Evolutionary conservation across 2,113 vertebrate genomes (phyloP).

Genomic region (Orientallactaga bullata): DNA sequence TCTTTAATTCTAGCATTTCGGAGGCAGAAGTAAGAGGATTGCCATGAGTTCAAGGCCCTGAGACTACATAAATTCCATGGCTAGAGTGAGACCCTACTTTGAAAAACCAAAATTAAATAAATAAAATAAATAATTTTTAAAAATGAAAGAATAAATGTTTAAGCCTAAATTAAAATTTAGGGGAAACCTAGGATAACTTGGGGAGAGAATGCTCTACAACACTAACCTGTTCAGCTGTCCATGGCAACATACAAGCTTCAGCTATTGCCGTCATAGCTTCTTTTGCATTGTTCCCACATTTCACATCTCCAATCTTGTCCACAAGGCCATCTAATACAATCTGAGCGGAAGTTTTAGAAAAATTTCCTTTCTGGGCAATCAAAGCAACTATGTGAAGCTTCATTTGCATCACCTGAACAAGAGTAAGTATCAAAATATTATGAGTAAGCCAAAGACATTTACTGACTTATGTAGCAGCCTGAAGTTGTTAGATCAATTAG

Average conservation of each 20-base stretch:
- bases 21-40: too few relatives aligned
- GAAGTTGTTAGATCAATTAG: not conserved
- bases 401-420: constrained; percentile 97
- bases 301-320: constrained; percentile 97
- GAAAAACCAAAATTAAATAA: too few relatives aligned
- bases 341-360: constrained; percentile 96
- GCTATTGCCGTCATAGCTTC: constrained; percentile 96
- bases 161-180: not conserved
- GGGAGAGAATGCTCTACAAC: not conserved
- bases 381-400: constrained; percentile 96
- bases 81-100: too few relatives aligned
- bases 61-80: too few relatives aligned
- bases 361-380: constrained; percentile 94
- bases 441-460: not conserved
- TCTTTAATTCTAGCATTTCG: too few relatives aligned
- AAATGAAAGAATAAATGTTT: too few relatives aligned
- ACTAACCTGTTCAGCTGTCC: constrained; percentile 98
- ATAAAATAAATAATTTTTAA: too few relatives aligned
- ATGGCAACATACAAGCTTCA: constrained; percentile 93
- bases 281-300: constrained; percentile 97
- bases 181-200: not conserved
- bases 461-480: constrained; percentile 8
- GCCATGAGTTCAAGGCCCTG: too few relatives aligned
- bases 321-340: constrained; percentile 96
- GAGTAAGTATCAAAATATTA: not conserved